Evolutionary conservation across 2,888 invertebrate genomes (phyloP), one percentile per base, ranked within the genome.

Genomic region (Megalurothrips usitatus): DNA sequence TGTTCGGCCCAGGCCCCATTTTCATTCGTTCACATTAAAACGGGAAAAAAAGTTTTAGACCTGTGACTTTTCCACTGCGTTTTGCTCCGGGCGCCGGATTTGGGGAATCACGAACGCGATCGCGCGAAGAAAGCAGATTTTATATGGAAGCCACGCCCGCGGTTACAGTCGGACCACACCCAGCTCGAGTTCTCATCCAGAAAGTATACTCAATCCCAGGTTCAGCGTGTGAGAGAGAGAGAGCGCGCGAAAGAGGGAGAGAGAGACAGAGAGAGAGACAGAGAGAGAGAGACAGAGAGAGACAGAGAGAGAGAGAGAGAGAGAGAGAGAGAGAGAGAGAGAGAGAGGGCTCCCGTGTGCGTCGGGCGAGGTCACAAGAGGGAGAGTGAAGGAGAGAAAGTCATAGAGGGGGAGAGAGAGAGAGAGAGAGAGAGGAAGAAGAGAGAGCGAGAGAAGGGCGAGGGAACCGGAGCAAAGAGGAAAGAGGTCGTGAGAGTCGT

Each of bases 221-320:
- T 84, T 83, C 82, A 82, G 83, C 82, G 83, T 81, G 82, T 82
- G 82, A 82, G 79, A 82, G 82, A 82, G 82, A 82, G 79, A 80
- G 28, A 19, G 79, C 58, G 58, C 81, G 83, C 82, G 83, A 82
- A 81, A 82, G 80, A 84, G 80, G 83, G 82, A 80, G 81, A n/a
- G 81, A 82, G 82, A 81, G 82, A 82, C 82, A 81, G 81, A 81
- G 68, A 79, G 79, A 28, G 14, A 52, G 23, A 79, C 28, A 79
- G 78, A 28, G 63, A 80, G 79, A 52, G 28, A 81, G 58, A 80
- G 47, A 79, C 48, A 63, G 80, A 79, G 47, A 48, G 75, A 79
- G 79, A 82, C 58, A 52, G 63, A 80, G 80, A 79, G 75, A 28
- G 48, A 34, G 58, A 48, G 68, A 68, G 58, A 4, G 47, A 23